Percentiles rank a stretch among this genome's conserved stretches.
These are phyloP conservation scores for Carduelis carduelis DNA, from an alignment of 2,797 vertebrate species.

Conservation along the genomic window DNA sequence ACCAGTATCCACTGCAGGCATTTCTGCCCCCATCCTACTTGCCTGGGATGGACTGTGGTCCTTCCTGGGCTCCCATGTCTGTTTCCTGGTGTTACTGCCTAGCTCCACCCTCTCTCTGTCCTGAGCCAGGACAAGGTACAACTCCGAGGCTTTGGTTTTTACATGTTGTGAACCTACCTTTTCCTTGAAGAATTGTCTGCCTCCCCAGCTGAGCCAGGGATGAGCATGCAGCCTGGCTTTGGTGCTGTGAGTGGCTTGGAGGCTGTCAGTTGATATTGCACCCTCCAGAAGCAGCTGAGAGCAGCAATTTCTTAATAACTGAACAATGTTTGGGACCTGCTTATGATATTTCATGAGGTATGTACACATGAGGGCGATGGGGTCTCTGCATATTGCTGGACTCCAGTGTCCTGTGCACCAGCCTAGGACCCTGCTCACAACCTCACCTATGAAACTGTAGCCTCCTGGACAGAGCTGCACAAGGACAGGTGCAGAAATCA, in stretches of 20 bases:
- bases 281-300: neutral
- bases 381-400: neutral
- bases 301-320: neutral
- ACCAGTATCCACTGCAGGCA: neutral
- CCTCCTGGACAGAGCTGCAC: fast-evolving
- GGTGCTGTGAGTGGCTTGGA: neutral
- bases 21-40: neutral
- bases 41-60: fast-evolving
- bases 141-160: neutral
- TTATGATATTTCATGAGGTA: neutral
- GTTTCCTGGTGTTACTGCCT: neutral
- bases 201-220: neutral
- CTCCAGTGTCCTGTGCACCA: neutral
- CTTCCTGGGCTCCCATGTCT: neutral
- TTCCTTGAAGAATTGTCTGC: neutral
- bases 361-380: fast-evolving
- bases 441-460: neutral
- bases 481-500: neutral
- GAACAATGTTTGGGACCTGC: neutral
- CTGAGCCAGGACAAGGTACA: neutral
- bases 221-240: neutral
- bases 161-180: neutral
- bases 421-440: neutral
- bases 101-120: neutral
- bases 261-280: neutral